Evolutionary conservation across 2,113 vertebrate genomes (phyloP), one percentile per base, ranked within the genome.

Genomic region (Percopsis transmontana): DNA sequence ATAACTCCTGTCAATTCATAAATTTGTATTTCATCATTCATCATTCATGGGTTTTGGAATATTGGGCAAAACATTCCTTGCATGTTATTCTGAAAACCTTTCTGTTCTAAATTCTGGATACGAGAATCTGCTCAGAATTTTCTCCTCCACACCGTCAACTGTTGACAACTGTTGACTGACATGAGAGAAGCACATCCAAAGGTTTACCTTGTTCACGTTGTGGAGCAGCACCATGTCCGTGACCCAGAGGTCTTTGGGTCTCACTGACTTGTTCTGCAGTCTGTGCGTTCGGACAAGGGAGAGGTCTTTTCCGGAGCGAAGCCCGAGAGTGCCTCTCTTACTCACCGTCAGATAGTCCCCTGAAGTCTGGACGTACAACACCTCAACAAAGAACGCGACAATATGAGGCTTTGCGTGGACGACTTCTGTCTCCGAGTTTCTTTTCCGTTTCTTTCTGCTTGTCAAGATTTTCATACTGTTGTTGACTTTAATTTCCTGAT

Each of bases 171-270:
- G 27, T 33, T 33, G 5, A 33, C 27, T 33, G 27, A 33, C 27
- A 33, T 33, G 27, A 7, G 27, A 33, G 27, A 6, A 6, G 27
- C 27, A 33, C 27, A 51, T 19, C 18, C 48, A 21, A 45, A 19
- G 14, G 20, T 68, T 85, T 83, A 95, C 95, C 94, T 94, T 94
- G 82, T 94, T 88, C 7, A 91, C 75, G 45, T 94, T 95, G 80
- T 86, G 89, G 76, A 95, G 81, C 68, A 90, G 81, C 73, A 91
- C 91, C 83, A 93, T 59, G 47, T 91, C 91, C 2, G 94, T 95
- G 59, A 93, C 94, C 93, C 93, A 94, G 24, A 96, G 89, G 85
- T 95, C 91, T 81, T 91, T 94, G 54, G 91, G 86, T 53, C 83
- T 87, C 48, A 90, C 89, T 1, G 86, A 82, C 79, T 92, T 90